Evolutionary conservation across 92 coral and sea anemone genomes (phyloP).

Genomic region (Bergia puertoricense): DNA sequence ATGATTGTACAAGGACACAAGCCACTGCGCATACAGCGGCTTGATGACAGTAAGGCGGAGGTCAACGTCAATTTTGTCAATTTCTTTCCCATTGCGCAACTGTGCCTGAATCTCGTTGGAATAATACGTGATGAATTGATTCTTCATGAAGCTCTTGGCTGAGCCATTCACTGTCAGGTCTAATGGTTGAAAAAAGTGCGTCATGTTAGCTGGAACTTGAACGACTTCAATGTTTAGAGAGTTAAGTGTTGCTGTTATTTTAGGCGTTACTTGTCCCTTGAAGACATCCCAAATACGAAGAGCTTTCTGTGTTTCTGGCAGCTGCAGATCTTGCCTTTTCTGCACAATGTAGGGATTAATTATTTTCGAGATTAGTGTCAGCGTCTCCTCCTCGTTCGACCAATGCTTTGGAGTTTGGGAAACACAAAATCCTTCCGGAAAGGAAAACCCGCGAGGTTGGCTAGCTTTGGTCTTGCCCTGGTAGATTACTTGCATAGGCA

Average conservation of each 20-base stretch:
- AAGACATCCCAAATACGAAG: conserved; percentile 48
- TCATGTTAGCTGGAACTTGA: conserved; percentile 63
- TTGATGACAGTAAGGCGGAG: too few species aligned
- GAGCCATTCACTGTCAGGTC: conserved; percentile 52
- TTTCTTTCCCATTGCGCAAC: too few species aligned
- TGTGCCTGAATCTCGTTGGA: too few species aligned
- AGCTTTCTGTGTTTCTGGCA: conserved; percentile 45
- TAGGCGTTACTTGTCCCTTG: conserved; percentile 56
- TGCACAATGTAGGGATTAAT: conserved; percentile 42
- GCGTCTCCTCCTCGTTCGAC: conserved; percentile 47
- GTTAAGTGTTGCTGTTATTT: conserved; percentile 3
- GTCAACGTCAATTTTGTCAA: too few species aligned
- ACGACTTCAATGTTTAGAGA: background rate
- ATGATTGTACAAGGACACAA: too few species aligned
- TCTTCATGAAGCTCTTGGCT: too few species aligned
- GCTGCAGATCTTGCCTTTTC: conserved; percentile 54
- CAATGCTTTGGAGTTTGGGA: conserved; percentile 53
- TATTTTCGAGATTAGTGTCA: conserved; percentile 39
- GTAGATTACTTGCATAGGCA: conserved; percentile 27
- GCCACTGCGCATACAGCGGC: too few species aligned
- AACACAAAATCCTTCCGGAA: conserved; percentile 31
- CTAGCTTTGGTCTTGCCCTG: conserved; percentile 34
- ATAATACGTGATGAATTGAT: too few species aligned
- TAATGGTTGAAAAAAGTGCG: conserved; percentile 65
- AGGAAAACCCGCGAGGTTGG: conserved; percentile 2